Conservation (phyloP, 2,797 vertebrate species). For the Harpagifer antarcticus region DNA sequence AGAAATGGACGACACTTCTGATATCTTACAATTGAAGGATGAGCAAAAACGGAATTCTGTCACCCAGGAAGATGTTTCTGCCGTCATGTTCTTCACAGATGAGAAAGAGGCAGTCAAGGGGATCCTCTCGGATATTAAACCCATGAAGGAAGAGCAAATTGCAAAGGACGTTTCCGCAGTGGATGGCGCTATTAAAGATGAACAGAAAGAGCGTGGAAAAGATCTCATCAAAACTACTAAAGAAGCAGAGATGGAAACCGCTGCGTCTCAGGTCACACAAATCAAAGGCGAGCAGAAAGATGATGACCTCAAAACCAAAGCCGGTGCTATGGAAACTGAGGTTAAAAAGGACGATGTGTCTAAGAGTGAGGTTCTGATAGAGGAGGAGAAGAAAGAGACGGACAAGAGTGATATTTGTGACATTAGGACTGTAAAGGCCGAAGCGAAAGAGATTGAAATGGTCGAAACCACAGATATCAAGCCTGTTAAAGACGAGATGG, state of each 20-base stretch:
- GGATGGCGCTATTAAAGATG: slow-evolving; percentile 41
- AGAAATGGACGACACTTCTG: slow-evolving; percentile 25
- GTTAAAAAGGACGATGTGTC: slow-evolving; percentile 34
- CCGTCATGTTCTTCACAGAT: slow-evolving; percentile 13
- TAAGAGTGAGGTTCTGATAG: slow-evolving; percentile 34
- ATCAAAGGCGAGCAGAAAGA: slow-evolving; percentile 39
- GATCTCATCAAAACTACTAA: slow-evolving; percentile 28
- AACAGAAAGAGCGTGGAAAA: slow-evolving; percentile 44
- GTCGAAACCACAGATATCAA: slow-evolving; percentile 67
- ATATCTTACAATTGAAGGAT: slow-evolving; percentile 46
- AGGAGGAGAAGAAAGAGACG: slow-evolving; percentile 59
- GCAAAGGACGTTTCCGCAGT: slow-evolving; percentile 28
- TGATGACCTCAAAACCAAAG: slow-evolving; percentile 70
- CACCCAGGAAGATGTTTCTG: slow-evolving; percentile 37
- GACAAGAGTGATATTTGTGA: slow-evolving; percentile 45
- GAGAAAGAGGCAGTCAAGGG: slow-evolving; percentile 49
- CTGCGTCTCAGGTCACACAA: slow-evolving; percentile 32
- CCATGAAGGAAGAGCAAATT: slow-evolving; percentile 51
- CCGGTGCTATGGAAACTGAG: slow-evolving; percentile 38
- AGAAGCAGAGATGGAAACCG: slow-evolving; percentile 31
- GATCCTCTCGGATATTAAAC: slow-evolving; percentile 71
- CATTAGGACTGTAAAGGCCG: slow-evolving; percentile 24
- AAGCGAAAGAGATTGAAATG: slow-evolving; percentile 49
- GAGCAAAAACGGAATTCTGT: slow-evolving; percentile 51
- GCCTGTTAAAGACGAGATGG: slow-evolving; percentile 42